Evolutionary conservation across 2,113 vertebrate genomes (phyloP), one percentile per base, ranked within the genome.

Genomic region (Triplophysa rosa): DNA sequence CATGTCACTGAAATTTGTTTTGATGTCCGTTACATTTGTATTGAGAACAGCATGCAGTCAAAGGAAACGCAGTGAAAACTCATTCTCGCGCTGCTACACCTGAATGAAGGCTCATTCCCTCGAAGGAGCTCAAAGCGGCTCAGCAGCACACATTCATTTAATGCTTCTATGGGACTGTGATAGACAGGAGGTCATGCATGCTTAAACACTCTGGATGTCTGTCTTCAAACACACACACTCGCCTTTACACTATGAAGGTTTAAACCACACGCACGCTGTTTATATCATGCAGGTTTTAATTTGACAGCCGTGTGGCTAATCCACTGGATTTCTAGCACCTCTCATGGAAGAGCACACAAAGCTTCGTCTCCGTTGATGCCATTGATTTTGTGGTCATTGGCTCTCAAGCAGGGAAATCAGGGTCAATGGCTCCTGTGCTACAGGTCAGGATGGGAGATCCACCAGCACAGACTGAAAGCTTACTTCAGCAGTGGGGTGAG

Each of bases 111-210:
- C 33, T 47, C 40, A 47, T 1, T 11, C 40, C 58, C 58, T 62
- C 21, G 47, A 37, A 26, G 71, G 56, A 74, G 14, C 71, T 26
- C 72, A 62, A 62, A 63, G 72, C 54, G 19, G 54, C 19, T n/a
- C 54, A 58, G 54, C 58, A 13, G 54, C 58, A 13, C 40, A 63
- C 72, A 63, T 47, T 74, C 3, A 61, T 62, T 63, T 71, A 64
- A 61, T 63, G 67, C 59, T 64, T 68, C 58, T 69, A 19, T 79
- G 47, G 16, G 24, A 45, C 45, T 7, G 59, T 24, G 78, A 72
- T 49, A 49, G 78, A 72, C 68, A 80, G 68, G 45, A 64, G 42
- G 77, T 54, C 67, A 80, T 23, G 78, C 59, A 72, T 80, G 58
- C 78, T 65, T 80, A 14, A 80, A 80, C 67, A 29, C 78, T 71